Percentiles rank a stretch among this genome's conserved stretches.
phyloP scores from a whole-genome alignment of 2,888 invertebrate species.

The Leptopilina syphax region DNA sequence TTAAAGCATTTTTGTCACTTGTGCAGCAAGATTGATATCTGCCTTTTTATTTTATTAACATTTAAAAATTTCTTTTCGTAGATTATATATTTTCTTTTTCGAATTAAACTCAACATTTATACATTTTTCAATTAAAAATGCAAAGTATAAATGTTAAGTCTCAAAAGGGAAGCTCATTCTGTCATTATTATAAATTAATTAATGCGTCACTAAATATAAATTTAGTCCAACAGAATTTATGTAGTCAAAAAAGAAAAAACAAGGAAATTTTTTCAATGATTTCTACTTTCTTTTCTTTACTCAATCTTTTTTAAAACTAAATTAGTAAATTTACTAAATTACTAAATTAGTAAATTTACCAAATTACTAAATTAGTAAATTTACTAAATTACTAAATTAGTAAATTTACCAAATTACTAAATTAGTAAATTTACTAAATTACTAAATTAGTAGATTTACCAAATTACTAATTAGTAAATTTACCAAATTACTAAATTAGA shows the following conservation, averaged over 20 bases:
- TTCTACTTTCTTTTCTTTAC: no score
- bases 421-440: no score
- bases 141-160: neutral
- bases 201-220: constrained; percentile 19
- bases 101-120: neutral
- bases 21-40: constrained; percentile 5
- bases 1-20: constrained; percentile 13
- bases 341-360: no score
- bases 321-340: no score
- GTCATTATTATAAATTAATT: constrained; percentile 6
- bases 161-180: constrained; percentile 10
- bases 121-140: constrained; percentile 5
- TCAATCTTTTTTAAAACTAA: no score
- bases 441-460: no score
- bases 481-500: no score
- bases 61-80: constrained; percentile 4
- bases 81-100: neutral
- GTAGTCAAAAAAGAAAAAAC: neutral
- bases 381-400: no score
- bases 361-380: no score
- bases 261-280: constrained; percentile 12
- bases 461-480: no score
- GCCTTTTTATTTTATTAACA: neutral
- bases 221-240: constrained; percentile 30
- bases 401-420: no score